Conservation (phyloP, 2,113 vertebrate species). For the Hemibagrus wyckioides region DNA sequence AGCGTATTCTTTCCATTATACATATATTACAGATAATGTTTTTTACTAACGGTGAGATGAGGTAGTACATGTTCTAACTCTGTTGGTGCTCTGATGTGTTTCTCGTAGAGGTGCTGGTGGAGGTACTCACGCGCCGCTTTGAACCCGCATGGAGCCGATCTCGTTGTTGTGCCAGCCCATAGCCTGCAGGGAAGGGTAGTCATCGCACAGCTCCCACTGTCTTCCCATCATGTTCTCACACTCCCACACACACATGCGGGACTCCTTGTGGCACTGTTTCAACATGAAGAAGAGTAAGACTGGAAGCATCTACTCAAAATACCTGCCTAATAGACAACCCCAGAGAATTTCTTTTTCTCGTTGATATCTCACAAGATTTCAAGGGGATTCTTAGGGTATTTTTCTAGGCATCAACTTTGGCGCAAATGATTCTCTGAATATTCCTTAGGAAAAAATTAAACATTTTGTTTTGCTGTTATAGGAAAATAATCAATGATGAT, state of each 20-base stretch:
- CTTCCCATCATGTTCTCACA: constrained; percentile 89
- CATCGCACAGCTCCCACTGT: constrained; percentile 88
- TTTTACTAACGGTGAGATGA: neutral
- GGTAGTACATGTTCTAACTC: no score
- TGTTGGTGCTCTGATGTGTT: neutral
- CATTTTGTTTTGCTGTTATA: neutral
- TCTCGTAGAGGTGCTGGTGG: neutral
- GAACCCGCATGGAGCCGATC: constrained; percentile 92
- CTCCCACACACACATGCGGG: constrained; percentile 89
- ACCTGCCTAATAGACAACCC: neutral
- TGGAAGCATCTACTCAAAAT: neutral
- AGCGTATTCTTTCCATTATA: neutral
- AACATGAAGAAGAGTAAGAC: neutral
- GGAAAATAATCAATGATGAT: neutral
- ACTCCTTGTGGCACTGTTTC: constrained; percentile 90
- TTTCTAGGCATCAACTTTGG: neutral
- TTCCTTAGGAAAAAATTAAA: neutral
- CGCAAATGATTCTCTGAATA: no score
- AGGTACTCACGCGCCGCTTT: constrained; percentile 87
- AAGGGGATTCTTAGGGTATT: neutral
- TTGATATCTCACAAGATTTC: neutral
- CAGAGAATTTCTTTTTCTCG: neutral
- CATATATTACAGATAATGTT: neutral
- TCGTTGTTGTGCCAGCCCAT: constrained; percentile 96
- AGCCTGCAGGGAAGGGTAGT: constrained; percentile 95